These are phyloP conservation scores for Drosophila peninsularis DNA, from an alignment of 2,888 invertebrate species.

Conservation along the genomic window DNA sequence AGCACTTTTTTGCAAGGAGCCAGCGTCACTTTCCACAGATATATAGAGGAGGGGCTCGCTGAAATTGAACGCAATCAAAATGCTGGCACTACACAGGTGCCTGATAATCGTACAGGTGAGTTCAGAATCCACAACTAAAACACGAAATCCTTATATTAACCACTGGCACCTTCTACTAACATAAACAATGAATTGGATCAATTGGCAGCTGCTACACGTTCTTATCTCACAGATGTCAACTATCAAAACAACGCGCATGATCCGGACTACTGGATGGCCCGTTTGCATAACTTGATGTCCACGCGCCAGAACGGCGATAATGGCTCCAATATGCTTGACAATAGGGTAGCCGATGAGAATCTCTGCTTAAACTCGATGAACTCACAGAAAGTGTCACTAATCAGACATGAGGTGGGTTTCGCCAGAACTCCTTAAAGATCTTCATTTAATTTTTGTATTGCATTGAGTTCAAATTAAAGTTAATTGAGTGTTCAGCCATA, in stretches of 20 bases:
- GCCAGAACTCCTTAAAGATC: background rate
- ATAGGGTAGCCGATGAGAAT: constrained; percentile 84
- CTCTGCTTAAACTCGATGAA: constrained; percentile 83
- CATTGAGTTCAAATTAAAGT: background rate
- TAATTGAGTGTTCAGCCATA: background rate
- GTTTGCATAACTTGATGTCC: constrained; percentile 81
- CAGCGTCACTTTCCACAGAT: constrained; percentile 84
- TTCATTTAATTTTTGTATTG: background rate
- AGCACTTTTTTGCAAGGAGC: constrained; percentile 84
- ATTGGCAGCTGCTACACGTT: constrained; percentile 73
- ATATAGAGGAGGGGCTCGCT: constrained; percentile 84
- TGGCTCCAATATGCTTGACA: constrained; percentile 81
- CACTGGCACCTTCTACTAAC: constrained; percentile 52
- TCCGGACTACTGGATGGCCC: constrained; percentile 85
- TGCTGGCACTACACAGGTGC: constrained; percentile 40
- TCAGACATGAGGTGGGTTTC: constrained; percentile 81
- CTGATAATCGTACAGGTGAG: constrained; percentile 72
- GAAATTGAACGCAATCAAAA: constrained; percentile 82
- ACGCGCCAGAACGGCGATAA: constrained; percentile 74
- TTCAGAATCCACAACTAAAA: constrained; percentile 6
- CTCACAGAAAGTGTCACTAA: constrained; percentile 82
- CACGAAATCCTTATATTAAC: constrained; percentile 41
- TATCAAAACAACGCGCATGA: constrained; percentile 72
- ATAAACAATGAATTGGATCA: constrained; percentile 34
- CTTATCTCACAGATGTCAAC: constrained; percentile 78